phyloP scores from a whole-genome alignment of 2,797 vertebrate genomes.

The Fistularia tabacaria region DNA sequence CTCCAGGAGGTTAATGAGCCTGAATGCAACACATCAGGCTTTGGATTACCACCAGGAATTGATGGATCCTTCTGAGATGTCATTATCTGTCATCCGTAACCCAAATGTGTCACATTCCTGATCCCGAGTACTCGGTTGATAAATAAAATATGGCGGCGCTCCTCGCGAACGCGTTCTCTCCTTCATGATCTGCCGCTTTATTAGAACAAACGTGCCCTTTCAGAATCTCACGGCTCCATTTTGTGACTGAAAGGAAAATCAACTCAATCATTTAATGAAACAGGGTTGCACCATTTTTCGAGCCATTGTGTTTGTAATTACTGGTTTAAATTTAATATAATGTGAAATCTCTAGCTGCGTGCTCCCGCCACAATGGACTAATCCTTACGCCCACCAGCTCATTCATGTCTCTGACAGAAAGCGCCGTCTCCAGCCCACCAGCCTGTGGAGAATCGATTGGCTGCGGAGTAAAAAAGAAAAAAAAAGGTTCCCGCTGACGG shows the following conservation, averaged over 20 bases:
- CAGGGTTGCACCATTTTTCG: conserved; percentile 18
- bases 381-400: conserved; percentile 51
- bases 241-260: conserved; percentile 27
- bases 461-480: conserved; percentile 39
- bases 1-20: too few relatives aligned
- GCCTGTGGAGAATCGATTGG: conserved; percentile 60
- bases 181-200: background rate
- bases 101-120: too few relatives aligned
- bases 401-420: conserved; percentile 3
- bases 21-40: too few relatives aligned
- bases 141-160: too few relatives aligned
- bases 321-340: conserved; percentile 11
- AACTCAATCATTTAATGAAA: conserved; percentile 44
- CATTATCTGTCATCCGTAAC: too few relatives aligned
- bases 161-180: conserved; percentile 10
- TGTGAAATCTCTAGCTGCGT: conserved; percentile 7
- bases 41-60: too few relatives aligned
- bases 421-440: background rate
- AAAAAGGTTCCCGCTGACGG: conserved; percentile 36
- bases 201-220: background rate
- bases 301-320: conserved; percentile 25
- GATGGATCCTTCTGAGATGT: too few relatives aligned
- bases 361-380: conserved; percentile 1
- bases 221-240: conserved; percentile 9
- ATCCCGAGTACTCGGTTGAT: too few relatives aligned